Percentiles rank a stretch among this genome's conserved stretches.
phyloP scores from a whole-genome alignment of 2,888 invertebrate species.

The Dynastes tityus region DNA sequence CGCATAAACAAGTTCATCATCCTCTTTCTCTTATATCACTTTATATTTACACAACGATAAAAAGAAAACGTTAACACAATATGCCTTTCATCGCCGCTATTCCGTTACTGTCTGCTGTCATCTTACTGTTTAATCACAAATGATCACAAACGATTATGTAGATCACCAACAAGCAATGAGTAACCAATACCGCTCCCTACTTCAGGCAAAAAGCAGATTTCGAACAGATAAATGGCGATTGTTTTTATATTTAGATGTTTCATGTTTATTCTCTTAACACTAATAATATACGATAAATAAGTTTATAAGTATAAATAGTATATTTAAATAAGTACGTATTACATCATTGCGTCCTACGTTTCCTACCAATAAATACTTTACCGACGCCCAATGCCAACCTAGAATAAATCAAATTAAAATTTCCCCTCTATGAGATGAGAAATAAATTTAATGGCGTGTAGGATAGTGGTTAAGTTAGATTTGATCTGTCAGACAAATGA shows the following conservation, averaged over 20 bases:
- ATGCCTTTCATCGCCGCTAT: conserved; percentile 22
- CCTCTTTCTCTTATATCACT: neutral
- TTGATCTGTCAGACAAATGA: conserved; percentile 42
- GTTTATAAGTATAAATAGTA: conserved; percentile 3
- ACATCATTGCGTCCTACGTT: conserved; percentile 14
- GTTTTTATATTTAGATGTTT: neutral
- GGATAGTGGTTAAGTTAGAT: conserved; percentile 26
- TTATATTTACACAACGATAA: conserved; percentile 21
- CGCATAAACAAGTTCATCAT: conserved; percentile 6
- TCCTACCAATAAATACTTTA: neutral
- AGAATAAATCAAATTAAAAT: conserved; percentile 17
- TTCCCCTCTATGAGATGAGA: neutral
- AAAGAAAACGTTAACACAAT: conserved; percentile 12
- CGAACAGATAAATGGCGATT: conserved; percentile 1
- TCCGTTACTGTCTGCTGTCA: neutral
- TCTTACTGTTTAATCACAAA: conserved; percentile 48
- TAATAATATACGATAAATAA: conserved; percentile 1
- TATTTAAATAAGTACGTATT: conserved; percentile 31
- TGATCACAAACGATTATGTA: conserved; percentile 43
- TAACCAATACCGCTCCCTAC: conserved; percentile 46
- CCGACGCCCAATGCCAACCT: conserved; percentile 7
- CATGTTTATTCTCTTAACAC: conserved; percentile 22
- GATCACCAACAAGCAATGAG: conserved; percentile 32
- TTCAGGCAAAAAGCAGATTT: conserved; percentile 11
- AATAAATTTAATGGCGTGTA: neutral